phyloP scores from a whole-genome alignment of 2,113 vertebrate genomes.

The Lethenteron reissneri region DNA sequence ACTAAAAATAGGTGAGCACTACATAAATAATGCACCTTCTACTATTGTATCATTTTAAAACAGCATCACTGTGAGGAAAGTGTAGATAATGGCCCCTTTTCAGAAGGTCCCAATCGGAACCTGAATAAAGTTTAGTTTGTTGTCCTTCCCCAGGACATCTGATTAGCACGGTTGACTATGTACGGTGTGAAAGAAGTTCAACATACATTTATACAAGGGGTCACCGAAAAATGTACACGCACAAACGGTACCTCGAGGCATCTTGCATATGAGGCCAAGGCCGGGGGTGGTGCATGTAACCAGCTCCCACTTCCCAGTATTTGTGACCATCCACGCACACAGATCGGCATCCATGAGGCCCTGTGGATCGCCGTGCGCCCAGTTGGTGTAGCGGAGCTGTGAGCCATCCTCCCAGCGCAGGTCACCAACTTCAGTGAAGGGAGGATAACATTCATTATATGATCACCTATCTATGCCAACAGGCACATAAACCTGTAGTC shows the following conservation, averaged over 20 bases:
- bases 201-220: no score
- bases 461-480: background rate
- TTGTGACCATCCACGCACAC: slow-evolving; percentile 95
- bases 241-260: slow-evolving; percentile 32
- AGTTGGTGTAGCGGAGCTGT: slow-evolving; percentile 62
- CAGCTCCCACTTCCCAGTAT: slow-evolving; percentile 55
- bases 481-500: background rate
- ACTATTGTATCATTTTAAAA: no score
- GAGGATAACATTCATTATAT: background rate
- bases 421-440: slow-evolving; percentile 27
- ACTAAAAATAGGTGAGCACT: no score
- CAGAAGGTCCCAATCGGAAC: no score
- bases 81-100: no score
- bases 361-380: slow-evolving; percentile 53
- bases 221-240: no score
- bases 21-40: no score
- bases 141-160: no score
- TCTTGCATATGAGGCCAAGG: slow-evolving; percentile 80
- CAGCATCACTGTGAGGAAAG: no score
- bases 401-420: slow-evolving; percentile 64
- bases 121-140: no score
- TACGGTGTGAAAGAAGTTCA: no score
- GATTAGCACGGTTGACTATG: no score
- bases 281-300: slow-evolving; percentile 63
- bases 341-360: slow-evolving; percentile 71